Base-by-base conservation (phyloP, 2,113 vertebrate species). In the Plotosus lineatus region DNA sequence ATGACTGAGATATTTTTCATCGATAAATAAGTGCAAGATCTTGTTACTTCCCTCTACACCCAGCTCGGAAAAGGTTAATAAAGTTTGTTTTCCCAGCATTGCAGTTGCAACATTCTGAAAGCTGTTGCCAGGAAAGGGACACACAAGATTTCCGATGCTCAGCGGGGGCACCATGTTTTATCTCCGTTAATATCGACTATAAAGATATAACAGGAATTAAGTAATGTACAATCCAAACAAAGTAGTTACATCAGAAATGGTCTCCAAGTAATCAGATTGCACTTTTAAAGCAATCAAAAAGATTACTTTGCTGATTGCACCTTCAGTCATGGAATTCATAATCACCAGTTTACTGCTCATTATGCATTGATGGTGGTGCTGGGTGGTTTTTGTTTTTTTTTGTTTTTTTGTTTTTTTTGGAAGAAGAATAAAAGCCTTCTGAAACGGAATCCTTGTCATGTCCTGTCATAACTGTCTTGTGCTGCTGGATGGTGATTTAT, bases 401-500 rank as follows among this genome's bases (percentile, higher is more conserved):
- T 17, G 1, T 3, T 11, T 23, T 3, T 44, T 38, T 19, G 17
- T 36, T 63, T 74, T 56, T 46, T 10, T 1, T 1, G 1, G 21
- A 19, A 26, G 36, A 5, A 50, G 23, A 14, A 53, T 26, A 3
- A n/a, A 42, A 66, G 75, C 26, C 65, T 79, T 80, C 46, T 69
- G 31, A 36, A 81, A 65, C 40, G 40, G 40, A 80, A 76, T 56
- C 75, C 71, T 79, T 74, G 84, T 86, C 61, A 51, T 61, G 40
- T 86, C 65, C 61, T 63, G 61, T 86, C 48, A 80, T 90, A 74
- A 68, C 63, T 78, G 83, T 82, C 77, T 82, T 58, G 66, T 66
- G 51, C 71, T 36, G 36, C 38, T 78, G 66, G 75, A 82, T 83
- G 78, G 76, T 86, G 77, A 80, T 87, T 84, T 90, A 87, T 89